These are phyloP conservation scores for Diuraphis noxia DNA, from an alignment of 1,140 invertebrate genomes.

Conservation along the genomic window DNA sequence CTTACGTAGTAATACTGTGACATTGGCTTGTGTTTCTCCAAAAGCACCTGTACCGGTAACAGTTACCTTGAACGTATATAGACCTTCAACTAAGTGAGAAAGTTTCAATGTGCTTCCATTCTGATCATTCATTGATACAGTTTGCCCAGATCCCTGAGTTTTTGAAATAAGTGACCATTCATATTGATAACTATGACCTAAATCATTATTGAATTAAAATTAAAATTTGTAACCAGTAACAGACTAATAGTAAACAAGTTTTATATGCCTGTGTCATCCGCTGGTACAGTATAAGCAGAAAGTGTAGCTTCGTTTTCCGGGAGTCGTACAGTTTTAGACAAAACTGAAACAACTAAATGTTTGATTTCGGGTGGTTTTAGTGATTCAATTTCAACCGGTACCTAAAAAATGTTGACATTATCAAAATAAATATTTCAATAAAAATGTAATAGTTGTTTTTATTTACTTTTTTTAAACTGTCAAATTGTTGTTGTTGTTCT, in stretches of 20 bases:
- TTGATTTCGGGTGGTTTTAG: slow-evolving; percentile 63
- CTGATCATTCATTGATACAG: slow-evolving; percentile 71
- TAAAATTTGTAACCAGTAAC: not conserved
- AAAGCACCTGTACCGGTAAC: slow-evolving; percentile 74
- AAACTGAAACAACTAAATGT: slow-evolving; percentile 76
- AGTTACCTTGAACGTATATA: slow-evolving; percentile 86
- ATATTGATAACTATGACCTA: slow-evolving; percentile 71
- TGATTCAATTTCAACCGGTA: slow-evolving; percentile 57
- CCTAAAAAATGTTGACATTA: slow-evolving; percentile 57
- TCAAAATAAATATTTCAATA: slow-evolving; percentile 56
- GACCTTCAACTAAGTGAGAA: slow-evolving; percentile 77
- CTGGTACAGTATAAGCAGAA: slow-evolving; percentile 78
- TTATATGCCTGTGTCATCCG: slow-evolving; percentile 66
- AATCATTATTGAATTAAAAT: slow-evolving; percentile 16
- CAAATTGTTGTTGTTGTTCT: slow-evolving; percentile 33
- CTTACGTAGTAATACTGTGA: slow-evolving; percentile 84
- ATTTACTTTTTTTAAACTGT: slow-evolving; percentile 48
- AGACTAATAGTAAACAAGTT: not conserved
- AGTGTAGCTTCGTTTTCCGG: slow-evolving; percentile 78
- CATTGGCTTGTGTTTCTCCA: slow-evolving; percentile 85
- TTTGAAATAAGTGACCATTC: slow-evolving; percentile 82
- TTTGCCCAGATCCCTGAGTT: slow-evolving; percentile 61
- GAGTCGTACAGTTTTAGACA: slow-evolving; percentile 70
- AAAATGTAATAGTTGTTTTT: not conserved
- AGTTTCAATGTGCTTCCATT: slow-evolving; percentile 78